Evolutionary conservation across 2,888 invertebrate species (phyloP), one percentile per base, ranked within the genome.

Genomic region (Apodemia hepburni): DNA sequence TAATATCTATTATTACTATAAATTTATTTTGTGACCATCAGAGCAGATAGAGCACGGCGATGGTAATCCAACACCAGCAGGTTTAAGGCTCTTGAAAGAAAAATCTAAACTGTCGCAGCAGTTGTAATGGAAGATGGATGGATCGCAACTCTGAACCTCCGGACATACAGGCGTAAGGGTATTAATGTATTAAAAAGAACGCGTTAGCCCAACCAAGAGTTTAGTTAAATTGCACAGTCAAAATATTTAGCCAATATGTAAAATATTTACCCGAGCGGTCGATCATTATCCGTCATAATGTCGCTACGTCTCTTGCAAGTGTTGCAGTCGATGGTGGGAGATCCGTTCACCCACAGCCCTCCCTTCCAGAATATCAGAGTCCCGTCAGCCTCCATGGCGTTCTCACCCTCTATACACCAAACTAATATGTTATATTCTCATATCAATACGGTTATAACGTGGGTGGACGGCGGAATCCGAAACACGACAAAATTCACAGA

Each of bases 301-400:
- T 87, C 89, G 59, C 88, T 81, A 59, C 91, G 80, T 74, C 86
- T 87, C 77, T 87, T 89, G 73, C 90, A 90, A 67, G 89, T 90
- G 74, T 86, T 85, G 70, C 90, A 90, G 71, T 68, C 82, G 54
- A 90, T 76, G 66, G 90, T 87, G 61, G 89, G 90, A 18, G 89
- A 87, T 54, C 80, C 86, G 2, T 83, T 85, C 71, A 87, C 89
- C 88, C 88, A 89, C 67, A 90, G 75, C 61, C 90, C 90, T 47
- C 83, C 81, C 75, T 90, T 89, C 90, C 90, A 90, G 72, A 89
- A 89, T 68, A 89, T 81, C 65, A 90, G 75, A 49, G 87, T 80
- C 64, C 90, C 91, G 72, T 90, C 90, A 80, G 83, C 83, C 76
- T 90, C 90, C 90, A 90, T 90, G 69, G 74, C 76, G 74, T 65